Conservation (phyloP, 2,797 vertebrate genomes). For the Eulemur mongoz region DNA sequence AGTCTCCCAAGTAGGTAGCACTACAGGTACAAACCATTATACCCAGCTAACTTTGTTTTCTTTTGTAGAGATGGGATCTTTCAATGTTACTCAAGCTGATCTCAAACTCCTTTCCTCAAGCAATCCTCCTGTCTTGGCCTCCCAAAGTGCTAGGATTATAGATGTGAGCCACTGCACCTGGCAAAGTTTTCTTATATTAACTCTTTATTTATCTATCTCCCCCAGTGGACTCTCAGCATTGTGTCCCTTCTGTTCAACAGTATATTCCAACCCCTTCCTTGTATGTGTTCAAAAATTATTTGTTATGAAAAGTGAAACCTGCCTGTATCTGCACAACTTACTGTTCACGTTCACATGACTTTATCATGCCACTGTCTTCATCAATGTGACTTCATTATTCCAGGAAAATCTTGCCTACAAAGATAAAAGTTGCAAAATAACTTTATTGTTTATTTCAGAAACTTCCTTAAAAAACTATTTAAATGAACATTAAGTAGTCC, state of each 20-base stretch:
- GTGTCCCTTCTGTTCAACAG: neutral
- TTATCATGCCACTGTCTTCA: neutral
- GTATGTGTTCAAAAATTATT: neutral
- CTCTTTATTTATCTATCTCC: neutral
- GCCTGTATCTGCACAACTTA: neutral
- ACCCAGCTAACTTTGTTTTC: neutral
- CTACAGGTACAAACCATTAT: neutral
- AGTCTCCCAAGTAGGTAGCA: neutral
- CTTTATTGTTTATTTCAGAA: conserved; percentile 29
- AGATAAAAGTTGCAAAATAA: conserved; percentile 1
- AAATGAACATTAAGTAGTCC: conserved; percentile 5
- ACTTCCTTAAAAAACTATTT: neutral
- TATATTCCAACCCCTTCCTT: neutral
- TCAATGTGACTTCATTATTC: conserved; percentile 3
- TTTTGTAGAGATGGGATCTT: neutral
- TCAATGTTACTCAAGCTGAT: neutral
- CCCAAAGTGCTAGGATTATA: neutral
- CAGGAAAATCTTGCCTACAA: neutral
- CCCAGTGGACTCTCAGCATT: neutral
- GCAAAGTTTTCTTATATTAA: neutral
- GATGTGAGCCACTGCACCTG: neutral
- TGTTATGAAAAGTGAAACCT: conserved; percentile 8
- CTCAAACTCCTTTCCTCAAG: neutral
- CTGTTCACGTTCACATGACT: neutral
- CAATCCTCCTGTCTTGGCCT: neutral